Evolutionary conservation across 2,113 vertebrate species (phyloP), one percentile per base, ranked within the genome.

Genomic region (Elephantulus edwardii): DNA sequence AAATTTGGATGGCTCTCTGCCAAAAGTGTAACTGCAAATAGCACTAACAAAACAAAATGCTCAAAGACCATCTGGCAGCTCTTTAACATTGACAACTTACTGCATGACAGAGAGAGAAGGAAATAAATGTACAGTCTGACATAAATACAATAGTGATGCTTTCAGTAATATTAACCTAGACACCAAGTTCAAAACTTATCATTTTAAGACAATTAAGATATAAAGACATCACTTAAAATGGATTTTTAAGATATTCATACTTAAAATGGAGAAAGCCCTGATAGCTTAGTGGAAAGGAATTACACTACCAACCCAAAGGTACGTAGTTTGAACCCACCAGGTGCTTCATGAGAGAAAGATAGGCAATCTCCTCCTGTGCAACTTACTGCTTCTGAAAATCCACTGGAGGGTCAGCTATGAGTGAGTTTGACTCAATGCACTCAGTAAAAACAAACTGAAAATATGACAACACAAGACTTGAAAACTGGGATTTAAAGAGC

Each of bases 11-110:
- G 72, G 78, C 88, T 81, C 93, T 88, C 83, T 93, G 90, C 62
- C 91, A 94, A 92, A 88, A 30, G 30, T 86, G 3, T 83, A 94
- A 90, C 90, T 48, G 40, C 66, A 95, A 95, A 95, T 60, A 93
- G 50, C 56, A 86, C 71, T 84, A 88, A 89, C 14, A 60, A 20
- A 95, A 82, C 64, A 85, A 91, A 93, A 91, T 46, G 35, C 46
- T 90, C 60, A 77, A 72, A 78, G 62, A 93, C 80, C 52, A 88
- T 60, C 40, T 91, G 76, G 72, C 40, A 84, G 48, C 28, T 95
- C 84, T 82, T 77, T 91, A 93, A 93, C 24, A 92, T 33, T 48
- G 56, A 78, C 60, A 90, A 86, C 60, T 92, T 77, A 79, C 74
- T 66, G 22, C 33, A 88, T 71, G 74, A 95, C 30, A 68, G 20